Conservation (phyloP, 2,797 vertebrate species). For the Brotogeris chrysoptera region DNA sequence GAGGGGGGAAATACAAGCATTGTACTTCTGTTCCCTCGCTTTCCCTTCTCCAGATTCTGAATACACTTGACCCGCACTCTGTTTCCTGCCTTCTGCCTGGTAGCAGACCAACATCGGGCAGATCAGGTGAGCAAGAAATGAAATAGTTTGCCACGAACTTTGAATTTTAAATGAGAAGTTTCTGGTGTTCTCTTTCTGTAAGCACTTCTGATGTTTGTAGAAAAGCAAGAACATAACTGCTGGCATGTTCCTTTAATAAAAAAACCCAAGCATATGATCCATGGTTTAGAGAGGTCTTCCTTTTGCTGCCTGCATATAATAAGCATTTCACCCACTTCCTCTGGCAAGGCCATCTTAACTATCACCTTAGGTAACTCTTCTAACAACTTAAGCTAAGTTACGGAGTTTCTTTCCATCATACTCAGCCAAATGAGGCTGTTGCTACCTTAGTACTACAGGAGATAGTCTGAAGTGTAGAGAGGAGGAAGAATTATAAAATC, state of each 20-base stretch:
- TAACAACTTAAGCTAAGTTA: neutral
- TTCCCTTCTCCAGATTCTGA: neutral
- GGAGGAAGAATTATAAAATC: neutral
- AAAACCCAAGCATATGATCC: neutral
- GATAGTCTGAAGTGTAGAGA: neutral
- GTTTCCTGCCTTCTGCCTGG: neutral
- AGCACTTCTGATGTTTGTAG: neutral
- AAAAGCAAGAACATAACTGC: neutral
- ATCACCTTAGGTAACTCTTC: neutral
- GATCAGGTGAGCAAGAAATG: neutral
- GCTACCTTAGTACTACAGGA: neutral
- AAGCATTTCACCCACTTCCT: neutral
- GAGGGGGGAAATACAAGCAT: neutral
- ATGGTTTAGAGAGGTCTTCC: neutral
- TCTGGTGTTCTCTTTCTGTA: neutral
- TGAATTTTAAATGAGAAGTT: neutral
- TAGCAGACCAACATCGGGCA: neutral
- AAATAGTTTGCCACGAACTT: neutral
- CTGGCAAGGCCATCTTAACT: neutral
- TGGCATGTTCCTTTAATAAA: neutral
- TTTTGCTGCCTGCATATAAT: neutral
- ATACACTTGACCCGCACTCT: neutral
- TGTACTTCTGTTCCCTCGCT: neutral
- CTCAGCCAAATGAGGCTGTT: neutral
- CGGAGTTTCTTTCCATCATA: neutral